Base-by-base conservation (phyloP, 2,888 invertebrate genomes). In the Ganaspis brasiliensis region DNA sequence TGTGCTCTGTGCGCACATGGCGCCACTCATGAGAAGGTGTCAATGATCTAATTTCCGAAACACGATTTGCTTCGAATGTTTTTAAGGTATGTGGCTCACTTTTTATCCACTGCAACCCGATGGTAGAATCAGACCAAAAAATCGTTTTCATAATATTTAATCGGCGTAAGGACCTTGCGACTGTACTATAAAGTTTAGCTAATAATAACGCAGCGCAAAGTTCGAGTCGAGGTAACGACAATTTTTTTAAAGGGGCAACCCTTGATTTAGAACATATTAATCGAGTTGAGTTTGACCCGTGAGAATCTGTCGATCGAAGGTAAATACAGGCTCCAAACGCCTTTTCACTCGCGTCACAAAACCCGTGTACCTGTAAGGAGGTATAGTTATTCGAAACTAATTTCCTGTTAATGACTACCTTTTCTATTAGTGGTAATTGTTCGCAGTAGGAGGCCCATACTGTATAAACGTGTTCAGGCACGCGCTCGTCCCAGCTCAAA, bases 101-200 rank as follows among this genome's bases (percentile, higher is more conserved):
- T n/a, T 45, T 45, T 4, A 73, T 67, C 72, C 71, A 77, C 0
- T 63, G 14, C 67, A 76, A 19, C 5, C 35, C 76, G 1, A 73
- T 73, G 0, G 73, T 35, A 0, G 73, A 76, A 12, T 76, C 73
- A 1, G 21, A 35, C 71, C 73, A 77, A 73, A 45, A 73, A 21
- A 35, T 37, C 0, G 31, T 21, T 0, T n/a, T 14, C 2, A 1
- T 14, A 21, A 24, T 16, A 4, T 35, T 24, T 1, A 14, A 45
- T 45, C 45, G 14, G 10, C 45, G 45, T 5, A 45, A 45, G n/a
- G 45, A 14, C 4, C n/a, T 2, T 4, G n/a, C 2, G 1, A n/a
- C n/a, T n/a, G 45, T n/a, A n/a, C n/a, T 45, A 1, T n/a, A 45
- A 4, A 45, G n/a, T 4, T 45, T 45, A 9, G n/a, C 14, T 45